Evolutionary conservation across 1,140 invertebrate genomes (phyloP), one percentile per base, ranked within the genome.

Genomic region (Episyrphus balteatus): DNA sequence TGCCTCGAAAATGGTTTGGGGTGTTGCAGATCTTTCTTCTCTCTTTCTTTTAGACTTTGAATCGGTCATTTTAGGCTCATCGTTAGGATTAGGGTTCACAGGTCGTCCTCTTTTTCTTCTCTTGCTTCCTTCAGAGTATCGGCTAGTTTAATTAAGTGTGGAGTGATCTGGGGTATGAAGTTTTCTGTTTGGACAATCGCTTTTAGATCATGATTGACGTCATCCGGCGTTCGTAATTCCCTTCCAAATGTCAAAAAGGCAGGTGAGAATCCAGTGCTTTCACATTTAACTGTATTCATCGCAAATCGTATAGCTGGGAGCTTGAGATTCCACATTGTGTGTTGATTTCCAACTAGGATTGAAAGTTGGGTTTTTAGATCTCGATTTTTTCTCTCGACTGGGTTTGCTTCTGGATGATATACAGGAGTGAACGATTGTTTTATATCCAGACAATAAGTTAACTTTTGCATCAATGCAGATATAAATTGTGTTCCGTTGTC

Each of bases 401-500:
- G 60, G 33, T 70, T 70, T 1, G 59, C 46, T 42, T 65, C 53
- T 7, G 63, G 63, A 41, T 70, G 66, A 43, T 69, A 68, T 1
- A 59, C 19, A 1, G 64, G 62, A 1, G 58, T 61, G 9, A 58
- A 58, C 0, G 14, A 14, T 40, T 69, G 66, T 9, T 51, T 45
- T 5, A 67, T 57, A 13, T 46, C 53, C 3, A 63, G 26, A 32
- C 51, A 52, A 40, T 47, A 56, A 0, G 34, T 46, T 7, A 55
- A 12, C 46, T 56, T n/a, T 37, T 37, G 36, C 36, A 37, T 37
- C 13, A 37, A n/a, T 14, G 36, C 45, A 55, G 42, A 2, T 6
- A 67, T 49, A 45, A 69, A 70, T 47, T 69, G 67, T 0, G 51
- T 49, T 10, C 66, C 65, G 44, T 69, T 70, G 26, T 70, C 68